These are phyloP conservation scores for Chauna torquata DNA, from an alignment of 2,113 vertebrate genomes.

Conservation along the genomic window DNA sequence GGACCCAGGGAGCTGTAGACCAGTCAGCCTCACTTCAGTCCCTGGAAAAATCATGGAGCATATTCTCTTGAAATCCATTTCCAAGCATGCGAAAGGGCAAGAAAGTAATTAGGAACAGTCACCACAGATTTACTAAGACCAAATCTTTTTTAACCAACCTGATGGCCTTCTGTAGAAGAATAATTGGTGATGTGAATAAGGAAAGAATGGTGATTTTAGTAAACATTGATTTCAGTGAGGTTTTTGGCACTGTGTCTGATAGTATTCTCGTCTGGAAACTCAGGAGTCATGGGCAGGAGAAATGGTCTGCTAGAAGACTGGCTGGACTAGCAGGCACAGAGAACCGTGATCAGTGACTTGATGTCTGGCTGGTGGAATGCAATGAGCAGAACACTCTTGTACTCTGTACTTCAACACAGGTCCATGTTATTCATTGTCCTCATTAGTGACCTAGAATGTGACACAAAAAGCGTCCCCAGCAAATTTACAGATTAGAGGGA, in stretches of 20 bases:
- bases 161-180: not conserved
- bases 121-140: not conserved
- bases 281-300: not conserved
- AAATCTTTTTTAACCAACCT: not conserved
- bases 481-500: not conserved
- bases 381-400: not conserved
- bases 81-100: not conserved
- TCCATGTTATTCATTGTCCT: not conserved
- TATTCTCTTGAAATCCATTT: not conserved
- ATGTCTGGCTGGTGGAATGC: not conserved
- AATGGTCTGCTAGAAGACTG: not conserved
- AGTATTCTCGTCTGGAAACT: not conserved
- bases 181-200: not conserved
- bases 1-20: not conserved
- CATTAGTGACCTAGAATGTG: not conserved
- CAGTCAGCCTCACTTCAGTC: not conserved
- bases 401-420: not conserved
- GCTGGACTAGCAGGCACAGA: not conserved
- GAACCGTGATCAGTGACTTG: not conserved
- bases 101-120: not conserved
- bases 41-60: not conserved
- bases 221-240: not conserved
- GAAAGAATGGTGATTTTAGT: not conserved
- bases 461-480: accelerated
- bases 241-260: not conserved